Conservation (phyloP, 2,888 invertebrate species). For the Drosophila flavopinicola region DNA sequence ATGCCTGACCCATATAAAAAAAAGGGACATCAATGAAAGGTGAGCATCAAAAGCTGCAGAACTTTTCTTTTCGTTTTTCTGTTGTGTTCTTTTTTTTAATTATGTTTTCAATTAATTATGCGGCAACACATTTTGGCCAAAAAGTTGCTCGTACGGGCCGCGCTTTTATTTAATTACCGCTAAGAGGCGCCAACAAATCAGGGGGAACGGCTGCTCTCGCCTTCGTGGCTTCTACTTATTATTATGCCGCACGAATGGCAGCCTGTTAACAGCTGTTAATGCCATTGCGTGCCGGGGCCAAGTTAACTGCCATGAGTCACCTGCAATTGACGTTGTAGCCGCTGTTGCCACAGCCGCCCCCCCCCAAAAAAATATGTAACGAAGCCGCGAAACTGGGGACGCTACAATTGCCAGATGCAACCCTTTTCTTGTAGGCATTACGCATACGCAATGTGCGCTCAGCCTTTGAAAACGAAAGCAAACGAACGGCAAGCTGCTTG, state of each 20-base stretch:
- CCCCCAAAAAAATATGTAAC: neutral
- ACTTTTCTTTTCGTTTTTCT: neutral
- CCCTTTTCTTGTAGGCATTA: slow-evolving; percentile 59
- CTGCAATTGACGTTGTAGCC: slow-evolving; percentile 77
- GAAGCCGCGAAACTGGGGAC: neutral
- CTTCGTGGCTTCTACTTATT: slow-evolving; percentile 57
- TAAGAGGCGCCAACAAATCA: slow-evolving; percentile 38
- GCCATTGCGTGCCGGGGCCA: slow-evolving; percentile 61
- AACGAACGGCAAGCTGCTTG: slow-evolving; percentile 28
- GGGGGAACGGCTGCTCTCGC: slow-evolving; percentile 1
- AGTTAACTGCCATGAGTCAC: slow-evolving; percentile 69
- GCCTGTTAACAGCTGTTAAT: slow-evolving; percentile 70
- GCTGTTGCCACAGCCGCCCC: neutral
- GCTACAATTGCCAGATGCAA: slow-evolving; percentile 39
- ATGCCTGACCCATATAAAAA: slow-evolving; percentile 19
- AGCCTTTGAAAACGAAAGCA: slow-evolving; percentile 27
- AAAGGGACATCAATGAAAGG: slow-evolving; percentile 19
- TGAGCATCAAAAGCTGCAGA: slow-evolving; percentile 29
- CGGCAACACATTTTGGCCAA: slow-evolving; percentile 60
- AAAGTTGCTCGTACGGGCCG: slow-evolving; percentile 36
- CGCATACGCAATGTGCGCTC: slow-evolving; percentile 65
- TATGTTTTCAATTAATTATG: slow-evolving; percentile 80
- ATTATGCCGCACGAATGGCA: slow-evolving; percentile 74
- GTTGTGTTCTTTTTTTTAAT: slow-evolving; percentile 52
- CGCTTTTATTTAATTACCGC: slow-evolving; percentile 65